A percentile compares a stretch with the other conserved stretches of the same genome.
phyloP scores from a whole-genome alignment of 2,797 vertebrate species.

The Luscinia luscinia region DNA sequence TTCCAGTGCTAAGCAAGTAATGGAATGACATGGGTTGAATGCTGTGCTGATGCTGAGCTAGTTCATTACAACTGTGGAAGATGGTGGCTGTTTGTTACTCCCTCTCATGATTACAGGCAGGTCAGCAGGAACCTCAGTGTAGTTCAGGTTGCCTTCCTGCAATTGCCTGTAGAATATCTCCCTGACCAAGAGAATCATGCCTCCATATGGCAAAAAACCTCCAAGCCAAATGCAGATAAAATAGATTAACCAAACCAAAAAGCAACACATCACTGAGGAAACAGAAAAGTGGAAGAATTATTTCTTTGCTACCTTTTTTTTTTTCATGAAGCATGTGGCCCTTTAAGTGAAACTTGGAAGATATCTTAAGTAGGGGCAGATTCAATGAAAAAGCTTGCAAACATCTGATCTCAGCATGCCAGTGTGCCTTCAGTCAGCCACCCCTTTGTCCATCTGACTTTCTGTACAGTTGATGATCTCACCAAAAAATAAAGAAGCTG shows the following conservation, averaged over 20 bases:
- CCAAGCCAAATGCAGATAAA: neutral
- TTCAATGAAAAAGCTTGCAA: neutral
- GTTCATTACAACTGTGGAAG: neutral
- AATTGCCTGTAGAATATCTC: neutral
- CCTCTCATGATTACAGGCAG: neutral
- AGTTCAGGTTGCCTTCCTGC: neutral
- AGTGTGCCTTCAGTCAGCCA: neutral
- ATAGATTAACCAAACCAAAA: neutral
- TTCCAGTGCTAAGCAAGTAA: neutral
- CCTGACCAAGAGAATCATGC: neutral
- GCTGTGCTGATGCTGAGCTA: neutral
- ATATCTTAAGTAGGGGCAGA: neutral
- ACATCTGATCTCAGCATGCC: neutral
- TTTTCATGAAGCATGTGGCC: neutral
- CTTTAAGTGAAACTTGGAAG: slow-evolving; percentile 2
- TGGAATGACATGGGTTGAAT: neutral
- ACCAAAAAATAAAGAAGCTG: slow-evolving; percentile 13
- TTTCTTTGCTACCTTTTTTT: neutral
- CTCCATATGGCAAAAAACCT: neutral
- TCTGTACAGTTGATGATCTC: slow-evolving; percentile 10
- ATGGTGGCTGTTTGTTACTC: neutral
- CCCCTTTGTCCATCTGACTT: neutral
- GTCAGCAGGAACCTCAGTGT: neutral
- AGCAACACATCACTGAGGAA: neutral
- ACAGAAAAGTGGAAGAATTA: neutral